Evolutionary conservation across 1,140 invertebrate genomes (phyloP).

Genomic region (Diachasmimorpha longicaudata): DNA sequence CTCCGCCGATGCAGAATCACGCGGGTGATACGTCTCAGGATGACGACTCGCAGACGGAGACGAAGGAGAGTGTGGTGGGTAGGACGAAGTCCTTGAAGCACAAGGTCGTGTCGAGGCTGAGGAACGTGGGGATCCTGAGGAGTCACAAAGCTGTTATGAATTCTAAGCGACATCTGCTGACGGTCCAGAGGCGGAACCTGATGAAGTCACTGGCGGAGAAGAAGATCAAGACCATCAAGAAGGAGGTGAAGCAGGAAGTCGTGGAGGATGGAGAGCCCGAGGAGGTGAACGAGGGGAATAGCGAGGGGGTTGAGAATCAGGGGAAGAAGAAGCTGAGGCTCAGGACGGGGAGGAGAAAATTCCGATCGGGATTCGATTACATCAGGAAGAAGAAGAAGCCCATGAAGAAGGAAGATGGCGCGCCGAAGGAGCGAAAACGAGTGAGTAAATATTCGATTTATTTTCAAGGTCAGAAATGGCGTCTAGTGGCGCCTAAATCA

Average conservation of each 20-base stretch:
- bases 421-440: slow-evolving; percentile 56
- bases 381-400: slow-evolving; percentile 85
- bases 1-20: slow-evolving; percentile 64
- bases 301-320: slow-evolving; percentile 41
- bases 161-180: slow-evolving; percentile 63
- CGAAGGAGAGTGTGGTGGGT: slow-evolving; percentile 34
- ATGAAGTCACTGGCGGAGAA: slow-evolving; percentile 63
- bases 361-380: slow-evolving; percentile 85
- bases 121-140: slow-evolving; percentile 66
- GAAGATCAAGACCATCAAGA: slow-evolving; percentile 44
- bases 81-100: slow-evolving; percentile 48
- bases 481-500: no score
- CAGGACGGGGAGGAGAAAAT: slow-evolving; percentile 66
- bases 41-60: slow-evolving; percentile 57
- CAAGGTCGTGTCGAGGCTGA: slow-evolving; percentile 65
- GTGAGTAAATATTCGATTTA: slow-evolving; percentile 39
- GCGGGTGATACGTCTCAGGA: slow-evolving; percentile 52
- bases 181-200: slow-evolving; percentile 64
- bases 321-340: slow-evolving; percentile 64
- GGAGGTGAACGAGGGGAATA: slow-evolving; percentile 42
- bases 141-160: slow-evolving; percentile 65
- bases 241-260: slow-evolving; percentile 43
- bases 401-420: slow-evolving; percentile 55
- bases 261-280: slow-evolving; percentile 54
- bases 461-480: no score